A percentile compares a stretch with the other conserved stretches of the same genome.
Conservation (phyloP, 2,888 invertebrate genomes). For the Pyrrhia umbra region DNA sequence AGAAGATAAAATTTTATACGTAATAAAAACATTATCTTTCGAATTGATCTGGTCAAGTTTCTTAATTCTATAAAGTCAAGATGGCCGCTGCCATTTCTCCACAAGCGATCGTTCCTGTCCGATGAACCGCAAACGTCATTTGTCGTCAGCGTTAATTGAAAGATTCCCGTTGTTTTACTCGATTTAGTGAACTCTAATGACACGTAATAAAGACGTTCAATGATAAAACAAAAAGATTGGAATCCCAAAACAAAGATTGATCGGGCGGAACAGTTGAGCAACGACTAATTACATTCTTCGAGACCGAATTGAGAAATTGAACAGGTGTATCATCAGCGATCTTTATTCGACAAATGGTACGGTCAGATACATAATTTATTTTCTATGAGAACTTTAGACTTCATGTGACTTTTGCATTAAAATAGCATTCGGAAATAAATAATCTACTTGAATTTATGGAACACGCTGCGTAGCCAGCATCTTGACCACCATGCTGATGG, state of each 20-base stretch:
- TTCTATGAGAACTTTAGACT: background rate
- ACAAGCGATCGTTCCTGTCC: constrained; percentile 63
- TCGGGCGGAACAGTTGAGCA: constrained; percentile 50
- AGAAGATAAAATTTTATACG: constrained; percentile 7
- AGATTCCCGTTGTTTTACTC: constrained; percentile 64
- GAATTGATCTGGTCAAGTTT: constrained; percentile 45
- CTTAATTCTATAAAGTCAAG: constrained; percentile 51
- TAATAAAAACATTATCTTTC: constrained; percentile 39
- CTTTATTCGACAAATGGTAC: constrained; percentile 38
- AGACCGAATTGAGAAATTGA: constrained; percentile 50
- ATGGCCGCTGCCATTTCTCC: constrained; percentile 17
- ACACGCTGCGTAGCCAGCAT: background rate
- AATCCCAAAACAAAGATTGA: constrained; percentile 62
- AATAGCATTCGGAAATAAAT: background rate
- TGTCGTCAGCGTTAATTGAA: constrained; percentile 73
- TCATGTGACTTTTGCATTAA: background rate
- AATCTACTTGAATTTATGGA: too few relatives aligned
- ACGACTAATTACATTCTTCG: constrained; percentile 60
- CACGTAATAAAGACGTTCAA: constrained; percentile 67
- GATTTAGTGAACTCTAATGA: constrained; percentile 60
- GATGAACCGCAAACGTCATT: constrained; percentile 73
- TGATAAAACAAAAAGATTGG: constrained; percentile 61
- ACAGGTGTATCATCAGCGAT: constrained; percentile 45
- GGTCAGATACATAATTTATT: background rate
- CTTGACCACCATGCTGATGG: background rate